Conservation (phyloP, 2,113 vertebrate species). For the Macrotis lagotis region DNA sequence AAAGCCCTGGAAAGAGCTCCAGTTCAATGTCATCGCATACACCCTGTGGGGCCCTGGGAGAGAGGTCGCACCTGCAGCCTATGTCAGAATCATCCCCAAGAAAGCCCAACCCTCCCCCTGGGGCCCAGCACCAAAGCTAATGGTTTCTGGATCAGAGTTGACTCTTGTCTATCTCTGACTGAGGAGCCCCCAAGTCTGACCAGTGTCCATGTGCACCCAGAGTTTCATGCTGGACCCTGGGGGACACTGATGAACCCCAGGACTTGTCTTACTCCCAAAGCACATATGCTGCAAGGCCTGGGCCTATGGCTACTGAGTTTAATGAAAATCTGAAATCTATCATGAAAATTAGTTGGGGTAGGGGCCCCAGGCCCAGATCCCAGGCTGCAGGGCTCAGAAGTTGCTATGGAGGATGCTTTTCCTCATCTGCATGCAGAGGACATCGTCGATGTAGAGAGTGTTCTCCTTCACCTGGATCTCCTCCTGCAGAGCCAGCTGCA, state of each 20-base stretch:
- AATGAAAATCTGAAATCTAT: not conserved
- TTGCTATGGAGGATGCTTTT: conserved; percentile 83
- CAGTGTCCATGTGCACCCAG: too few species aligned
- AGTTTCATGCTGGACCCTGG: not conserved
- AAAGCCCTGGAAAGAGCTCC: too few species aligned
- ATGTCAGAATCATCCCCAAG: too few species aligned
- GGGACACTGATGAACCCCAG: too few species aligned
- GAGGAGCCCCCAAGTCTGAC: too few species aligned
- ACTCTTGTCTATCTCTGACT: too few species aligned
- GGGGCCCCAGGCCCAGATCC: not conserved
- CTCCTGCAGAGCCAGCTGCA: conserved; percentile 90
- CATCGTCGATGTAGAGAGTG: conserved; percentile 92
- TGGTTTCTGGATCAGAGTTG: too few species aligned
- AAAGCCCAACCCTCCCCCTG: too few species aligned
- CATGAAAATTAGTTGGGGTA: not conserved
- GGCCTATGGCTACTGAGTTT: not conserved
- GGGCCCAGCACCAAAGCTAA: not conserved
- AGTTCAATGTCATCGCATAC: too few species aligned
- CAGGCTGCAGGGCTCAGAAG: conserved; percentile 78
- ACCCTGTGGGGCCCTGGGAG: too few species aligned
- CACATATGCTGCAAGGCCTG: not conserved
- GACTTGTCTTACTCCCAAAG: not conserved
- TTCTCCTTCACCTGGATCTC: conserved; percentile 89
- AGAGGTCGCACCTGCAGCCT: too few species aligned
- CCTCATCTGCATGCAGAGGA: conserved; percentile 88